Conservation (phyloP, 2,888 invertebrate genomes). For the Drosophila buzzatii region DNA sequence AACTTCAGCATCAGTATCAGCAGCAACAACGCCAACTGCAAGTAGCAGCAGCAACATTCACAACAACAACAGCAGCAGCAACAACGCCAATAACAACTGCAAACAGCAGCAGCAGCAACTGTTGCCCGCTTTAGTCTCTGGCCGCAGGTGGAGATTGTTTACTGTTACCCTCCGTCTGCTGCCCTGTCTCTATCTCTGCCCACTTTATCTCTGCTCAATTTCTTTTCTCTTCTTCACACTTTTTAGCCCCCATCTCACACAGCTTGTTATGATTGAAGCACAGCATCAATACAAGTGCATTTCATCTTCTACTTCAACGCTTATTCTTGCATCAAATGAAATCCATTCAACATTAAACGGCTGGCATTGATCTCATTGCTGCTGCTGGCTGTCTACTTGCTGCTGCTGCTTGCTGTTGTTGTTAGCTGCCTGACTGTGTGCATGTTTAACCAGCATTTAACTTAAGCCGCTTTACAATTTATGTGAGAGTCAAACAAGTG, state of each 20-base stretch:
- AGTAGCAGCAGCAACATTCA: neutral
- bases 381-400: neutral
- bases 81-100: neutral
- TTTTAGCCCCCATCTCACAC: neutral
- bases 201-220: neutral
- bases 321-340: conserved; percentile 71
- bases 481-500: conserved; percentile 48
- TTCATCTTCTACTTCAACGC: conserved; percentile 67
- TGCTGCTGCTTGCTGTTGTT: conserved; percentile 22
- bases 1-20: neutral
- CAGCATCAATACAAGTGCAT: conserved; percentile 67
- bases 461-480: conserved; percentile 71
- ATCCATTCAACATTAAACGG: conserved; percentile 54
- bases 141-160: conserved; percentile 51
- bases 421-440: conserved; percentile 26
- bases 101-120: conserved; percentile 26
- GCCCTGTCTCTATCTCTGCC: neutral
- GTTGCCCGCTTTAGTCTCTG: conserved; percentile 30
- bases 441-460: conserved; percentile 69
- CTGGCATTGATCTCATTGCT: conserved; percentile 47
- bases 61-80: neutral
- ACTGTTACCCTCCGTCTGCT: conserved; percentile 32
- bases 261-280: conserved; percentile 56
- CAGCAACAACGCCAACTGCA: neutral
- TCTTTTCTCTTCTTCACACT: neutral